Base-by-base conservation (phyloP, 2,888 invertebrate genomes). In the Nycteola revayana region DNA sequence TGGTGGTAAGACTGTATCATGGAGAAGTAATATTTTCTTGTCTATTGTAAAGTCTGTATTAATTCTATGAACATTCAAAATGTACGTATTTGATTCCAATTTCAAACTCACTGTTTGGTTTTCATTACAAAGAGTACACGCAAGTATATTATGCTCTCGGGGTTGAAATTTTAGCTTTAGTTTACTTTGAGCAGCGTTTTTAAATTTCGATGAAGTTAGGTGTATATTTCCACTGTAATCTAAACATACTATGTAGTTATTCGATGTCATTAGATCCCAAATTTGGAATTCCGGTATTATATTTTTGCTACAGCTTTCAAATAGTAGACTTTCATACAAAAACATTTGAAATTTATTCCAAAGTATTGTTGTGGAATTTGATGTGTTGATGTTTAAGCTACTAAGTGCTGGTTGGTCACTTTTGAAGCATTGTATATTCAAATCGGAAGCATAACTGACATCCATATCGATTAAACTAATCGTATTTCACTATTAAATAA, bases 341-440 rank as follows among this genome's bases (percentile, higher is more conserved):
- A 79, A 77, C 57, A 88, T 70, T 69, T 86, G 83, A 57, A 73
- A 80, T 49, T 71, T 80, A 59, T 85, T 86, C 86, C 85, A 88
- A 11, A 83, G 43, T 29, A 74, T 38, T 10, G 70, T 34, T 34
- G 56, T 59, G 2, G 56, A 53, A 36, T 57, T 74, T 1, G 55
- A 46, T 1, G 54, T 31, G 49, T 73, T 73, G 47, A 86, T 56
- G 32, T 73, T 75, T 14, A 86, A 43, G 37, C 60, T 74, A 22
- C 62, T 66, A 3, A 71, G 21, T 31, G 73, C 45, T 8, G 49
- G 36, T 24, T 61, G 38, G 8, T 59, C 57, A 30, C 66, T 66
- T 53, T 72, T 76, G 35, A 60, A 77, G 59, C 76, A 73, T 17
- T 36, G 60, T 49, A 62, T 72, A 1, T 26, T 21, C 7, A 24